Evolutionary conservation across 2,888 invertebrate genomes (phyloP), one percentile per base, ranked within the genome.

Genomic region (Lepidonotus clava): DNA sequence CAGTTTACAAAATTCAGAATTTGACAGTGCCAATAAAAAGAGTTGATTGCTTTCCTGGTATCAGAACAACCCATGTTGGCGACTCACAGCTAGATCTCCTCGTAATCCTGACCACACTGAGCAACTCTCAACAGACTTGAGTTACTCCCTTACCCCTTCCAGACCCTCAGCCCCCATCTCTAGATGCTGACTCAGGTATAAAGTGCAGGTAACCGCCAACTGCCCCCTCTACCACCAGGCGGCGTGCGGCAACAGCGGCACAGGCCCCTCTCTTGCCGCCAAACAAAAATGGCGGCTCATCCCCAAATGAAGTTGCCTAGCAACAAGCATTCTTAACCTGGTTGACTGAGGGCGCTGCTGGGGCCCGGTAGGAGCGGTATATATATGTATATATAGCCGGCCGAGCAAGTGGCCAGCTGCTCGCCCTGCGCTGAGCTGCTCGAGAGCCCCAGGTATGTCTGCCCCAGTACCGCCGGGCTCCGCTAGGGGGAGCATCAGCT

Each of bases 261-360:
- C 71, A 71, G 14, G 71, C 28, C 66, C 28, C 66, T 32, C 66
- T 14, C 32, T 18, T 24, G 5, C 32, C 18, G 32, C 80, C 41
- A 28, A 80, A 41, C 41, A 80, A 80, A 80, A 46, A 41, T 28
- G 41, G 51, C 18, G 80, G 46, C 41, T 80, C 80, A 80, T 80
- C 80, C 80, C 77, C 46, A 80, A 80, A 80, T 80, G 80, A 80
- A 46, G 80, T 80, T 80, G 80, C 80, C 80, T 80, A 80, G 80
- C 80, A 80, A 80, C 80, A 80, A 46, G 80, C 80, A 80, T 80
- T 80, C 80, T 80, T 80, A 80, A 80, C 80, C 80, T 21, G 80
- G 80, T 80, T 80, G 80, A 28, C 34, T 14, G 71, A 71, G 71
- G 71, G 36, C 11, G 28, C 28, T 24, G 61, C n/a, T 11, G 38